Evolutionary conservation across 2,888 invertebrate species (phyloP).

Genomic region (Dryocosmus kuriphilus): DNA sequence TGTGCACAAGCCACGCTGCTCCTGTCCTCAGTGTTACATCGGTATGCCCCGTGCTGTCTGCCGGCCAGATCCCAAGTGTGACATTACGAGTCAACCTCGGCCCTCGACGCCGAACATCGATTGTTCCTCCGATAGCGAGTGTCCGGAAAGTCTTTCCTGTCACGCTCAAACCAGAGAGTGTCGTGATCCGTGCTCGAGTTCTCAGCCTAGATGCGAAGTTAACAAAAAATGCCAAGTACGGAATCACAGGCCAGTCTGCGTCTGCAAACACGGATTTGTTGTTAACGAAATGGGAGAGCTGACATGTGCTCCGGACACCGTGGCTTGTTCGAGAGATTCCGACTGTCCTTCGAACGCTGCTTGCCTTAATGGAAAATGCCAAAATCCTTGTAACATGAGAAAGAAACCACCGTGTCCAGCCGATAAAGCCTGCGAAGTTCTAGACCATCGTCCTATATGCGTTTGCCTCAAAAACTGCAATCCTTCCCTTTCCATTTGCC

Average conservation of each 20-base stretch:
- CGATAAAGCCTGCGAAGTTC: conserved; percentile 92
- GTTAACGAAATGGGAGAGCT: conserved; percentile 92
- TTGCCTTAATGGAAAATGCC: conserved; percentile 90
- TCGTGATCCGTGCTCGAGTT: conserved; percentile 87
- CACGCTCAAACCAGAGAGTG: conserved; percentile 85
- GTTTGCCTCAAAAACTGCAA: conserved; percentile 93
- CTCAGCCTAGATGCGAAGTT: conserved; percentile 85
- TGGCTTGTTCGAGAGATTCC: conserved; percentile 88
- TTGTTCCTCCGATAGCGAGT: conserved; percentile 85
- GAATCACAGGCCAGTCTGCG: conserved; percentile 90
- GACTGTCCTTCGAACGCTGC: conserved; percentile 93
- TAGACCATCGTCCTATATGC: conserved; percentile 92
- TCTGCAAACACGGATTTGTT: conserved; percentile 93
- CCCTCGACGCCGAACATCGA: conserved; percentile 79
- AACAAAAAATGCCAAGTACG: conserved; percentile 94
- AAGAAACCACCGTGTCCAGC: conserved; percentile 83
- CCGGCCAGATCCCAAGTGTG: conserved; percentile 88
- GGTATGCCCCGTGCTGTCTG: conserved; percentile 90
- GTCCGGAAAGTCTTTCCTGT: conserved; percentile 87
- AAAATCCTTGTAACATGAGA: conserved; percentile 88
- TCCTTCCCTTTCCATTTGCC: conserved; percentile 91
- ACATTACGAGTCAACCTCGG: conserved; percentile 82
- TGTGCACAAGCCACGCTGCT: conserved; percentile 91
- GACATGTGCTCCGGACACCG: conserved; percentile 89
- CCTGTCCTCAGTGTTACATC: conserved; percentile 92